phyloP scores from a whole-genome alignment of 2,113 vertebrate genomes.

The Canis aureus region DNA sequence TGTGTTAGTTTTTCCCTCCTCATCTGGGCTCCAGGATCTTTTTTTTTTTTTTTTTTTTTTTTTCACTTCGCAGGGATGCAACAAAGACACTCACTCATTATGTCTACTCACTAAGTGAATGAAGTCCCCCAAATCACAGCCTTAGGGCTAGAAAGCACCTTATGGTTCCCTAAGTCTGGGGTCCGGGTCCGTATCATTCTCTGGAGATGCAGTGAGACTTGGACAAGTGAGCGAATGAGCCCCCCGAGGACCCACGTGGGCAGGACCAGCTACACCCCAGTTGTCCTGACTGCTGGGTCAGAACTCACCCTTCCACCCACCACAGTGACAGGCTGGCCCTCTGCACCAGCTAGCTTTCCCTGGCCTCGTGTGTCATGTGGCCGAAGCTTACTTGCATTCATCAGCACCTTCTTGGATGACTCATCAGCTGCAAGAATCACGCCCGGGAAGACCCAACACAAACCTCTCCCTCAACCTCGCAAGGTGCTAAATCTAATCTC shows the following conservation, averaged over 20 bases:
- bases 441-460: neutral
- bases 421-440: neutral
- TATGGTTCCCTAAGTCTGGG: neutral
- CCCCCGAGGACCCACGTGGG: neutral
- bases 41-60: neutral
- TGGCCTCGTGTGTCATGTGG: neutral
- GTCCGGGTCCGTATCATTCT: neutral
- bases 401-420: neutral
- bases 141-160: neutral
- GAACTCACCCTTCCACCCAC: neutral
- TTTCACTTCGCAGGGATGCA: neutral
- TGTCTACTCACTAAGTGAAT: neutral
- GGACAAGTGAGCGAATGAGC: neutral
- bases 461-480: neutral
- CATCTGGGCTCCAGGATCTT: neutral
- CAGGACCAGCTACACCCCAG: neutral
- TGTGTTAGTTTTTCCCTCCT: neutral
- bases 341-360: neutral
- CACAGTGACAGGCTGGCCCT: neutral
- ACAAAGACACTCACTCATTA: neutral
- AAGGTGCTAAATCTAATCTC: slow-evolving; percentile 63
- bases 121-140: neutral
- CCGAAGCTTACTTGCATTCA: neutral
- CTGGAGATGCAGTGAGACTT: neutral
- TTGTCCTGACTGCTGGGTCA: no score